Conservation (phyloP, 1,140 invertebrate genomes). For the Platyscapa corneri region DNA sequence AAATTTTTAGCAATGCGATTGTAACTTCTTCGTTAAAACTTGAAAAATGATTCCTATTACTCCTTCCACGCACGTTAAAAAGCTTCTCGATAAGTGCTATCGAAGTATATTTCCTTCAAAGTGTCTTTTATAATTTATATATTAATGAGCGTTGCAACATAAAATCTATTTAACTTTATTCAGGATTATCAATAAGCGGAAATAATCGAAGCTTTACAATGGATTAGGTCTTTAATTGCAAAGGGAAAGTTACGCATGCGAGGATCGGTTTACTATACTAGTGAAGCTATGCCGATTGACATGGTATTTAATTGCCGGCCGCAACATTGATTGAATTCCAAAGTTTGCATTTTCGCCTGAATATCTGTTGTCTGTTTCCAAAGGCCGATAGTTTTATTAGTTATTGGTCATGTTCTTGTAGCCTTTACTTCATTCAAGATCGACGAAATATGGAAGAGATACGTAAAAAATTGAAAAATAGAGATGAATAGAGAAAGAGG, state of each 20-base stretch:
- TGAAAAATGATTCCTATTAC: neutral
- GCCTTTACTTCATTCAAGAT: too few species aligned
- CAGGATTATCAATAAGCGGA: neutral
- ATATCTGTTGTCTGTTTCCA: too few species aligned
- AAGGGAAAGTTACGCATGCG: neutral
- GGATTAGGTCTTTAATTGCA: neutral
- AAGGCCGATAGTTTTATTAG: too few species aligned
- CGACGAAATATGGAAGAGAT: too few species aligned
- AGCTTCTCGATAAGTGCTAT: neutral
- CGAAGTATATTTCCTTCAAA: neutral
- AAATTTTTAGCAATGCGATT: neutral
- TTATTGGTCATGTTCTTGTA: too few species aligned
- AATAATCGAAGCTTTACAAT: neutral
- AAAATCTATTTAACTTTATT: neutral
- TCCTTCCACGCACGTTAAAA: neutral
- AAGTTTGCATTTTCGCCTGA: too few species aligned
- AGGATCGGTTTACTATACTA: too few species aligned
- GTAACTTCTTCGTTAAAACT: slow-evolving; percentile 24
- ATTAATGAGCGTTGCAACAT: neutral
- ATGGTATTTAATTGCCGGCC: too few species aligned
- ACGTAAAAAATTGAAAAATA: too few species aligned
- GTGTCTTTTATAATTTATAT: neutral
- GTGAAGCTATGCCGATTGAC: too few species aligned
- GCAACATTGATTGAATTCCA: too few species aligned
- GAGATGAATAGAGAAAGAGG: too few species aligned